A percentile compares a stretch with the other conserved stretches of the same genome.
These are phyloP conservation scores for Trissolcus japonicus DNA, from an alignment of 2,888 invertebrate genomes.

Conservation along the genomic window DNA sequence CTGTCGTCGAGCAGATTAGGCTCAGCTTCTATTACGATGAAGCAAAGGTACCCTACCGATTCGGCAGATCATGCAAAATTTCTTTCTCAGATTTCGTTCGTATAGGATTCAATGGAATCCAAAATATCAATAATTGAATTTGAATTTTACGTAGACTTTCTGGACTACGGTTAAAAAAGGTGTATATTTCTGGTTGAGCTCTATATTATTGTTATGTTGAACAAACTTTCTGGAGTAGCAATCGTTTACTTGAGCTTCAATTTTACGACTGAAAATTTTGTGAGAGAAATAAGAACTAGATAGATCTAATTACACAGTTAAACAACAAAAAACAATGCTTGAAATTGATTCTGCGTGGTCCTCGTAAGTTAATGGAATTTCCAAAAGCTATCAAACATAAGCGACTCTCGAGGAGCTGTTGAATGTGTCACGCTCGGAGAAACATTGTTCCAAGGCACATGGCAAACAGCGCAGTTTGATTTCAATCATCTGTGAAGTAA, in stretches of 20 bases:
- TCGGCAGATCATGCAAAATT: conserved; percentile 28
- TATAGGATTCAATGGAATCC: not conserved
- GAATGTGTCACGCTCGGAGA: conserved; percentile 43
- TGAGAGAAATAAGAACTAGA: conserved; percentile 32
- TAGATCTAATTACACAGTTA: conserved; percentile 38
- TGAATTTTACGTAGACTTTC: not conserved
- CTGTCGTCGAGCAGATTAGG: conserved; percentile 46
- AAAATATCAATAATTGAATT: not conserved
- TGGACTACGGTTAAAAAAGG: no score
- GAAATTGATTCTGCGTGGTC: conserved; percentile 13
- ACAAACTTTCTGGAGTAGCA: no score
- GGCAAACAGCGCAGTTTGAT: conserved; percentile 53
- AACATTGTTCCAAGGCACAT: conserved; percentile 51
- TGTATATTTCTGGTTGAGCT: no score
- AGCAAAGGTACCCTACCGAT: conserved; percentile 12
- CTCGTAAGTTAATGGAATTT: conserved; percentile 44
- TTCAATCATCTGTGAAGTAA: conserved; percentile 54
- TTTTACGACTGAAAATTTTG: not conserved
- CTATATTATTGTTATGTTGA: no score
- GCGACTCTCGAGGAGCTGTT: conserved; percentile 42
- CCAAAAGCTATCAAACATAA: conserved; percentile 48
- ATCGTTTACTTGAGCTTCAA: not conserved
- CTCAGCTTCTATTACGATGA: conserved; percentile 50
- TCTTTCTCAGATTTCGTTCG: conserved; percentile 12
- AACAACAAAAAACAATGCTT: conserved; percentile 29